Percentiles rank a stretch among this genome's conserved stretches.
Evolutionary conservation across 1,140 invertebrate genomes (phyloP).

Genomic region (Parasteatoda tepidariorum): DNA sequence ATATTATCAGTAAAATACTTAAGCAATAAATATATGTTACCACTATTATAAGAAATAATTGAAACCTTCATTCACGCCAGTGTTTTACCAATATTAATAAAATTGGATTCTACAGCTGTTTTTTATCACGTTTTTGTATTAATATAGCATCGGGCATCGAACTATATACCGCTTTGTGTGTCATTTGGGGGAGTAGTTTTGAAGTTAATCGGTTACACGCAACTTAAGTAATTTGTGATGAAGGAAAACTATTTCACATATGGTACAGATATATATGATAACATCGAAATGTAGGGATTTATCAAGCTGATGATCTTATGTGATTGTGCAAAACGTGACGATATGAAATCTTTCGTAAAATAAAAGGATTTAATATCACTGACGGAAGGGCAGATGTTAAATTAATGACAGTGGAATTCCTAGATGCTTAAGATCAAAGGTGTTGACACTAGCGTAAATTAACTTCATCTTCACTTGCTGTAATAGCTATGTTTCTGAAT

Average conservation of each 20-base stretch:
- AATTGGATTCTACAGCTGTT: not conserved
- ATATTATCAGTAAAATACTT: too few relatives aligned
- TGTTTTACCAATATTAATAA: not conserved
- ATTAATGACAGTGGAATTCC: slow-evolving; percentile 9
- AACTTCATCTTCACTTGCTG: too few relatives aligned
- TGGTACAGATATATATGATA: not conserved
- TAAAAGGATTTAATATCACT: not conserved
- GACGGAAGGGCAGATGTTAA: not conserved
- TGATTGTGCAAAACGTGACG: slow-evolving; percentile 25
- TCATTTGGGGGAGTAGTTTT: not conserved
- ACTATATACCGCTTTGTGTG: too few relatives aligned
- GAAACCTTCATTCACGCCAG: not conserved
- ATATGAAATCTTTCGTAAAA: not conserved
- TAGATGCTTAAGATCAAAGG: not conserved
- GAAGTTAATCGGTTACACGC: not conserved
- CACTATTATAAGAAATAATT: not conserved
- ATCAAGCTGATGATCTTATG: slow-evolving; percentile 38
- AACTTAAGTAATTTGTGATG: not conserved
- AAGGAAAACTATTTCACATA: not conserved
- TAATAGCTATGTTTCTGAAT: too few relatives aligned
- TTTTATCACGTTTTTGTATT: not conserved
- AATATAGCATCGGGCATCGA: too few relatives aligned
- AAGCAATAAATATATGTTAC: not conserved
- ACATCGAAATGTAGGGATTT: slow-evolving; percentile 3
- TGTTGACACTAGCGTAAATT: not conserved